Evolutionary conservation across 2,888 invertebrate species (phyloP), one percentile per base, ranked within the genome.

Genomic region (Malthinus flaveolus): DNA sequence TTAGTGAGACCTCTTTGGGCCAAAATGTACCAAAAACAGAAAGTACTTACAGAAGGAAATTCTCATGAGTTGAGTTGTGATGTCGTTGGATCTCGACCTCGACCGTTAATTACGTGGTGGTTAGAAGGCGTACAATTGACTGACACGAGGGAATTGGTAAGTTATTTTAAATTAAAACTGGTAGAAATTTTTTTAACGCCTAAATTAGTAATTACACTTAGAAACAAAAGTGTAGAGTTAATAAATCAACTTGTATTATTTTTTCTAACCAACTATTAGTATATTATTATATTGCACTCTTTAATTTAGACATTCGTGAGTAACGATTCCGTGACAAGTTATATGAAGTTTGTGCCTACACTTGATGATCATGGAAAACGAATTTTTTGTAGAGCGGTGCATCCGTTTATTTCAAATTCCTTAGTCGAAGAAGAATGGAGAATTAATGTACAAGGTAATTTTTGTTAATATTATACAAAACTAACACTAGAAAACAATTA

Each of bases 71-170:
- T 59, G 47, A 46, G 50, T 39, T 59, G 59, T 32, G 55, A 54
- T 45, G 55, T 59, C 23, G 44, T 59, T 34, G 59, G 59, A 34
- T 59, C 59, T 23, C 54, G 59, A 32, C 59, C 59, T n/a, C 54
- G 47, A n/a, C 49, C 59, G 31, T 8, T 51, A 49, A 59, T 59
- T 34, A 50, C 54, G 15, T 59, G 59, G 59, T 59, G 54, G 54
- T 50, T 59, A 39, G 59, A 49, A 11, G 46, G 33, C 15, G 44
- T 15, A 3, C 50, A 59, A 39, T 13, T 55, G 39, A 39, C 33
- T 10, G 45, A 37, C 39, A 50, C 50, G 9, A 51, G 44, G 35
- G 59, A 55, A 37, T 36, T 55, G 50, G 59, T 59, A 49, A 59
- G 55, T 45, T 12, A 9, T 32, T 32, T 33, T 23, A 23, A 23